Conservation (phyloP, 2,888 invertebrate species). For the Bellardia pandia region DNA sequence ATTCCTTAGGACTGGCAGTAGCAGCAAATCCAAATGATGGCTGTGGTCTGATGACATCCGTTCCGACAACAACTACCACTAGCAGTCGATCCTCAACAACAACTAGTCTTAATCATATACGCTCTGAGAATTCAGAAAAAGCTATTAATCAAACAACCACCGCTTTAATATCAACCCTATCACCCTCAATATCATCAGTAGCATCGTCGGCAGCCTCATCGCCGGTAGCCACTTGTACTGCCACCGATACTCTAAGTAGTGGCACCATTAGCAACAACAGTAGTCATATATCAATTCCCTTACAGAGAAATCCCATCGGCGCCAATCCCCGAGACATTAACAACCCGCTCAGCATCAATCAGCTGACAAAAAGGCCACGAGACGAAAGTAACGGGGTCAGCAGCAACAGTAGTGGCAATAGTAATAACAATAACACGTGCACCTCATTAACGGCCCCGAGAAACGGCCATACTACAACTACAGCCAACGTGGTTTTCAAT, state of each 20-base stretch:
- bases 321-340: slow-evolving; percentile 96
- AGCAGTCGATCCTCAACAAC: slow-evolving; percentile 42
- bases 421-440: slow-evolving; percentile 72
- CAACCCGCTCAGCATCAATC: slow-evolving; percentile 95
- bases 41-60: slow-evolving; percentile 7
- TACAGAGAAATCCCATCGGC: slow-evolving; percentile 91
- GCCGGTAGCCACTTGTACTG: slow-evolving; percentile 68
- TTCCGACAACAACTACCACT: background rate
- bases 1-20: slow-evolving; percentile 37
- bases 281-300: slow-evolving; percentile 60
- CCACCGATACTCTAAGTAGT: slow-evolving; percentile 77
- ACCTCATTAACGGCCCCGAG: slow-evolving; percentile 41
- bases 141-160: slow-evolving; percentile 29
- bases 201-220: slow-evolving; percentile 78
- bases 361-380: slow-evolving; percentile 88
- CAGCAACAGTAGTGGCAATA: slow-evolving; percentile 73
- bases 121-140: slow-evolving; percentile 59
- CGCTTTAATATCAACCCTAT: slow-evolving; percentile 38
- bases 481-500: slow-evolving; percentile 64
- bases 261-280: slow-evolving; percentile 55
- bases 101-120: slow-evolving; percentile 61
- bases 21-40: slow-evolving; percentile 23
- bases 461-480: slow-evolving; percentile 45
- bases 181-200: slow-evolving; percentile 67
- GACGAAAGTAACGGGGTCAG: slow-evolving; percentile 79